These are phyloP conservation scores for Tiliqua scincoides DNA, from an alignment of 2,113 vertebrate species.

Conservation along the genomic window DNA sequence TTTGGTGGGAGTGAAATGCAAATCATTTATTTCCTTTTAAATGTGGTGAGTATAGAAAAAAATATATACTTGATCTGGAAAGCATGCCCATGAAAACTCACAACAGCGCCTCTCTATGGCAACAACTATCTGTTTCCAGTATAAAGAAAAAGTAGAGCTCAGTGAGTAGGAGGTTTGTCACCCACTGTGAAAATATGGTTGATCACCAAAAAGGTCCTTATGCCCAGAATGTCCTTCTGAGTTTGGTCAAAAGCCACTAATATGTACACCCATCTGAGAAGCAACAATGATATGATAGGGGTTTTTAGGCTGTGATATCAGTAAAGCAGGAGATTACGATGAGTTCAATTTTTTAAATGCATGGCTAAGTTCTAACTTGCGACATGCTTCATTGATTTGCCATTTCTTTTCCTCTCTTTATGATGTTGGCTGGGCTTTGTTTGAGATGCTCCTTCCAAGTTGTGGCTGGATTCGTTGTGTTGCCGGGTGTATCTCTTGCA, in stretches of 20 bases:
- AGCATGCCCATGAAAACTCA: slow-evolving; percentile 61
- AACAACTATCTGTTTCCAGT: slow-evolving; percentile 51
- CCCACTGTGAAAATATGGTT: slow-evolving; percentile 65
- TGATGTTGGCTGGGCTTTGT: slow-evolving; percentile 84
- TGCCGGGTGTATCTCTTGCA: slow-evolving; percentile 92
- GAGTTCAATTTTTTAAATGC: slow-evolving; percentile 56
- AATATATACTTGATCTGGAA: slow-evolving; percentile 49
- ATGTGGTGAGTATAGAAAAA: slow-evolving; percentile 47
- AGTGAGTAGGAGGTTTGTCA: slow-evolving; percentile 49
- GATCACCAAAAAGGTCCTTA: slow-evolving; percentile 61
- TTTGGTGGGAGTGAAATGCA: slow-evolving; percentile 60
- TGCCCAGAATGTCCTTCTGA: slow-evolving; percentile 71
- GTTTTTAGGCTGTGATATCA: slow-evolving; percentile 70
- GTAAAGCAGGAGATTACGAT: slow-evolving; percentile 68
- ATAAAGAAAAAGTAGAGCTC: slow-evolving; percentile 44
- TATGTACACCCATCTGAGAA: slow-evolving; percentile 63
- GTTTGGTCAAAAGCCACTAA: slow-evolving; percentile 74
- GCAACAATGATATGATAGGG: slow-evolving; percentile 73
- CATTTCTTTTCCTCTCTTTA: slow-evolving; percentile 86
- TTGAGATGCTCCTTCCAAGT: slow-evolving; percentile 83
- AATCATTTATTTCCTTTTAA: slow-evolving; percentile 43
- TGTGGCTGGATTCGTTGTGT: slow-evolving; percentile 91
- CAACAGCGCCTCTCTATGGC: slow-evolving; percentile 59
- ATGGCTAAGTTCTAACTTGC: slow-evolving; percentile 81
- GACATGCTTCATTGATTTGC: slow-evolving; percentile 83